phyloP scores from a whole-genome alignment of 2,113 vertebrate species.

The Thamnaconus septentrionalis region DNA sequence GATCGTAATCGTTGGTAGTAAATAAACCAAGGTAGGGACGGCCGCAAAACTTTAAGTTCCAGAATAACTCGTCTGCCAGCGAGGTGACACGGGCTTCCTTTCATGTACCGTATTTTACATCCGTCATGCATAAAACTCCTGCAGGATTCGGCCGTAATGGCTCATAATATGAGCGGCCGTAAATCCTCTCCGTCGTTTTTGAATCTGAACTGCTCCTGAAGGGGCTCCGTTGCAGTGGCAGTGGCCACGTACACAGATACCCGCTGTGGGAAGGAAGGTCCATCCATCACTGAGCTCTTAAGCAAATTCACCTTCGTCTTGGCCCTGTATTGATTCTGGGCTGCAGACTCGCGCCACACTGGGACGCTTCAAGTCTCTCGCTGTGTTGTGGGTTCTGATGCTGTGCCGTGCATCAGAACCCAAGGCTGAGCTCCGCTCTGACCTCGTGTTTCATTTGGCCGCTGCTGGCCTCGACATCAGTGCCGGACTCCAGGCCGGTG shows the following conservation, averaged over 20 bases:
- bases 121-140: constrained; percentile 37
- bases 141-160: constrained; percentile 36
- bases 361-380: constrained; percentile 5
- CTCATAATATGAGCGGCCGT: constrained; percentile 33
- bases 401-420: too few species aligned
- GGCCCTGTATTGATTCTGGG: constrained; percentile 45
- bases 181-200: constrained; percentile 16
- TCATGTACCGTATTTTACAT: constrained; percentile 37
- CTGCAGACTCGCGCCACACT: constrained; percentile 33
- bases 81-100: background rate
- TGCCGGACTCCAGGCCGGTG: constrained; percentile 45
- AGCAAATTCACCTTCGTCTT: constrained; percentile 43
- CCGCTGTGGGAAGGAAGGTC: constrained; percentile 32
- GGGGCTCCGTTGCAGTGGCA: constrained; percentile 2
- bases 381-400: too few species aligned
- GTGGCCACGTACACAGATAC: constrained; percentile 24
- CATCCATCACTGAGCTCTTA: constrained; percentile 40
- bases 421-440: background rate
- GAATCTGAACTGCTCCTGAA: background rate
- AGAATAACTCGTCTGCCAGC: background rate
- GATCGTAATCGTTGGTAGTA: too few species aligned
- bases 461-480: constrained; percentile 42
- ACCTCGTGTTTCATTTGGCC: constrained; percentile 42
- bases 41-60: too few species aligned
- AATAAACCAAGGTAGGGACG: too few species aligned